Percentiles rank a stretch among this genome's conserved stretches.
Conservation (phyloP, 2,888 invertebrate genomes). For the Apoderus coryli region DNA sequence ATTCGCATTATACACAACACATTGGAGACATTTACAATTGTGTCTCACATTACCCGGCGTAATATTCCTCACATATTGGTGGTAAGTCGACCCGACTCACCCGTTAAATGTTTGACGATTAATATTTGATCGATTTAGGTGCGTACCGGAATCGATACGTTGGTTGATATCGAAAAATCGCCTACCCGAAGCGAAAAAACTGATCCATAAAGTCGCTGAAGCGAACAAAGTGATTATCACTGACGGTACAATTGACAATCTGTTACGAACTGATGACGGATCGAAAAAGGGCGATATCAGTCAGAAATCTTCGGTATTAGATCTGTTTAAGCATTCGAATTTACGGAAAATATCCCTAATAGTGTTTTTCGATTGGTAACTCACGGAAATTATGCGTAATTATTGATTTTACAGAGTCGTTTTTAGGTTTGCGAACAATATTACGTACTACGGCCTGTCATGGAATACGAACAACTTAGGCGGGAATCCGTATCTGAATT, state of each 20-base stretch:
- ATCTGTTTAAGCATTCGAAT: constrained; percentile 48
- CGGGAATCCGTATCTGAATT: constrained; percentile 58
- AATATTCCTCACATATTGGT: constrained; percentile 15
- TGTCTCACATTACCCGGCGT: constrained; percentile 13
- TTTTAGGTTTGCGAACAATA: constrained; percentile 63
- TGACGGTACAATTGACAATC: constrained; percentile 10
- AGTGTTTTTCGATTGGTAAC: constrained; percentile 60
- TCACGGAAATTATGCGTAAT: too few species aligned
- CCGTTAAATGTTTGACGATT: not conserved
- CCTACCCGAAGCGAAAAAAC: constrained; percentile 11
- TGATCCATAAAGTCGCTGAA: constrained; percentile 13
- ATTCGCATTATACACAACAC: constrained; percentile 11
- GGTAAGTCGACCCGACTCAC: constrained; percentile 13
- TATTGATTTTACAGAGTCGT: too few species aligned
- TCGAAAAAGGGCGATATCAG: constrained; percentile 13
- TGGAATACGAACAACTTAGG: constrained; percentile 60
- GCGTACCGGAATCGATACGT: constrained; percentile 13
- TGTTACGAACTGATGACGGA: constrained; percentile 11
- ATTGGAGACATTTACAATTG: constrained; percentile 15
- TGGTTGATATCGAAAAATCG: constrained; percentile 14
- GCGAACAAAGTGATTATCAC: constrained; percentile 12
- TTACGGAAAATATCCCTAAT: constrained; percentile 48
- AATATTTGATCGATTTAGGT: constrained; percentile 12
- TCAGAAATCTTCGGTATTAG: constrained; percentile 23
- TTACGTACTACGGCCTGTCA: constrained; percentile 64